phyloP scores from a whole-genome alignment of 1,140 invertebrate genomes.

The Laupala kohalensis region DNA sequence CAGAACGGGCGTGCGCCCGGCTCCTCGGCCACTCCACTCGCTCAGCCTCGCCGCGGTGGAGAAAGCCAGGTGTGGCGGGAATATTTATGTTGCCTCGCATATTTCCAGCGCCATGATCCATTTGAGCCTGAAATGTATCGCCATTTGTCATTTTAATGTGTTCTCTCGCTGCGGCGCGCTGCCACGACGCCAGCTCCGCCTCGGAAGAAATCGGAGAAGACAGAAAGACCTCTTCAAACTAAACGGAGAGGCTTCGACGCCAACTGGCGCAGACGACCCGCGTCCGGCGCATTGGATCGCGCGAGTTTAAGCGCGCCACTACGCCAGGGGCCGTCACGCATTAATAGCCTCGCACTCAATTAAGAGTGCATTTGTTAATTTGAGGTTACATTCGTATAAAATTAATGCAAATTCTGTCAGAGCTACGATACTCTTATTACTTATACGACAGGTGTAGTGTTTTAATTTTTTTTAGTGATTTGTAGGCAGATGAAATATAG shows the following conservation, averaged over 20 bases:
- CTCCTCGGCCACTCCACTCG: neutral
- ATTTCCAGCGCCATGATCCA: conserved; percentile 15
- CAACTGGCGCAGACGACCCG: too few relatives aligned
- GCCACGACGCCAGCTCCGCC: neutral
- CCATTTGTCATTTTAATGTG: conserved; percentile 16
- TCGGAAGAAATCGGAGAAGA: neutral
- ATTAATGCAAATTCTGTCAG: too few relatives aligned
- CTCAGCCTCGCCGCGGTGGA: neutral
- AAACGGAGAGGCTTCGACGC: neutral
- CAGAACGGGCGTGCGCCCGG: neutral
- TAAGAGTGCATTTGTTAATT: too few relatives aligned
- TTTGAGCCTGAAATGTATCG: conserved; percentile 17
- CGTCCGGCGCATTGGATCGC: too few relatives aligned
- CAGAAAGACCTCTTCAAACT: conserved; percentile 2
- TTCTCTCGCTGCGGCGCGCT: conserved; percentile 1
- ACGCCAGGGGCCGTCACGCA: too few relatives aligned
- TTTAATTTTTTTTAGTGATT: too few relatives aligned
- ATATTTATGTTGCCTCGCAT: conserved; percentile 14
- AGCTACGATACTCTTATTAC: too few relatives aligned
- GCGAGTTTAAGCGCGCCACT: too few relatives aligned
- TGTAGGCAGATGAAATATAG: too few relatives aligned
- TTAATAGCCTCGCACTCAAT: too few relatives aligned
- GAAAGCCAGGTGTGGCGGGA: conserved; percentile 12
- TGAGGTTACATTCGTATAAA: too few relatives aligned
- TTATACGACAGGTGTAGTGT: too few relatives aligned